A percentile compares a stretch with the other conserved stretches of the same genome.
These are phyloP conservation scores for Toxotes lorentzi DNA, from an alignment of 2,797 vertebrate species.

Conservation along the genomic window DNA sequence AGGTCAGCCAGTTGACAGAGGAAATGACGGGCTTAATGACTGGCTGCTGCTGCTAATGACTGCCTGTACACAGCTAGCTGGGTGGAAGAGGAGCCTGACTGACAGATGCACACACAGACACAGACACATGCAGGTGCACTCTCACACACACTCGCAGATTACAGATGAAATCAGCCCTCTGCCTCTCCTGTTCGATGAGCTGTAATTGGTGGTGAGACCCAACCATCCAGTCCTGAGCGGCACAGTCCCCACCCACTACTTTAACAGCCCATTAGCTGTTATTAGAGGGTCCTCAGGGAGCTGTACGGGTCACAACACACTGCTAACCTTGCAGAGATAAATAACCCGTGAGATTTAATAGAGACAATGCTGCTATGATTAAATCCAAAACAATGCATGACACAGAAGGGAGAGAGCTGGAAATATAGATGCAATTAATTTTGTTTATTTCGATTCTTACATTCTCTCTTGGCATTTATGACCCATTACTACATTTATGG, in stretches of 20 bases:
- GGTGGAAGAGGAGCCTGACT: slow-evolving; percentile 58
- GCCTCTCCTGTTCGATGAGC: slow-evolving; percentile 81
- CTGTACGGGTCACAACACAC: slow-evolving; percentile 65
- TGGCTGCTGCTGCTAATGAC: slow-evolving; percentile 78
- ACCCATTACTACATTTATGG: not conserved
- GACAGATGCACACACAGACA: slow-evolving; percentile 52
- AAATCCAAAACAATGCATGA: slow-evolving; percentile 24
- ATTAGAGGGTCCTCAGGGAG: slow-evolving; percentile 76
- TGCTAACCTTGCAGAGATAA: slow-evolving; percentile 69
- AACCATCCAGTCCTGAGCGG: slow-evolving; percentile 66
- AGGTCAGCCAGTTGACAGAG: slow-evolving; percentile 74
- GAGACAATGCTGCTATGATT: slow-evolving; percentile 30
- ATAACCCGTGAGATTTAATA: slow-evolving; percentile 70
- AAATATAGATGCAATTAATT: slow-evolving; percentile 18
- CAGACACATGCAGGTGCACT: slow-evolving; percentile 47
- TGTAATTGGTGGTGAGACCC: slow-evolving; percentile 82
- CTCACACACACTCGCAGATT: slow-evolving; percentile 37
- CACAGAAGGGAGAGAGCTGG: not conserved
- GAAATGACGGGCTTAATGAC: slow-evolving; percentile 82
- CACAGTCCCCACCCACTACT: slow-evolving; percentile 67
- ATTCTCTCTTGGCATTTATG: slow-evolving; percentile 5
- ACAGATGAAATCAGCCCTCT: slow-evolving; percentile 58
- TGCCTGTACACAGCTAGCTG: slow-evolving; percentile 54
- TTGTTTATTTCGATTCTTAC: not conserved
- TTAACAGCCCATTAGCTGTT: slow-evolving; percentile 84